Evolutionary conservation across 2,113 vertebrate species (phyloP).

Genomic region (Tenrec ecaudatus): DNA sequence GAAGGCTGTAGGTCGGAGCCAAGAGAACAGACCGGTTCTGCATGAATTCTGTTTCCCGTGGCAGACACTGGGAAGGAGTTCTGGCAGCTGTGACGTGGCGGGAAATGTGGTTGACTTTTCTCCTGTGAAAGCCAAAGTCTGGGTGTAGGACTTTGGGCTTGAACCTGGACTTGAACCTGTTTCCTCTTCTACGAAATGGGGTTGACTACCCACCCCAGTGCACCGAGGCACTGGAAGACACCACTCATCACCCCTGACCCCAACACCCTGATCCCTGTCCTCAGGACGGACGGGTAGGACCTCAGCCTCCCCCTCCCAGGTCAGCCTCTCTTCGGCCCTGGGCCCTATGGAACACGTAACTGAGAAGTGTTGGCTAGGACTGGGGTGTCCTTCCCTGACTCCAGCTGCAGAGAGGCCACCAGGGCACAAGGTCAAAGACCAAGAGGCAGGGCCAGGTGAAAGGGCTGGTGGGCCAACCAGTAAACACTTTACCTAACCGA

Average conservation of each 20-base stretch:
- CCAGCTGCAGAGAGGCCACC: not conserved
- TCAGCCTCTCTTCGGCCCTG: not conserved
- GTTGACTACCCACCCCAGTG: no score
- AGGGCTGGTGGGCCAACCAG: not conserved
- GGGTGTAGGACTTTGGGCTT: not conserved
- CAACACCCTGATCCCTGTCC: not conserved
- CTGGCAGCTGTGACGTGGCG: not conserved
- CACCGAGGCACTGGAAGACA: not conserved
- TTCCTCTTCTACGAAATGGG: not conserved
- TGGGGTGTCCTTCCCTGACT: not conserved
- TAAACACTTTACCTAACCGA: slow-evolving; percentile 25
- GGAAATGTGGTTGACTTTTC: not conserved
- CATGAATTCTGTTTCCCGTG: not conserved
- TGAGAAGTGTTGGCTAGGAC: no score
- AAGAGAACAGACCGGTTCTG: slow-evolving; percentile 34
- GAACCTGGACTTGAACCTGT: not conserved
- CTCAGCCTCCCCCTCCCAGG: not conserved
- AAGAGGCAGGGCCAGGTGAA: not conserved
- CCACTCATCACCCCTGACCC: not conserved
- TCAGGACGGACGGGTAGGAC: not conserved
- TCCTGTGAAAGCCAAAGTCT: not conserved
- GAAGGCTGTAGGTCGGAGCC: not conserved
- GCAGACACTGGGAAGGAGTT: not conserved
- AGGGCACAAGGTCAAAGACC: slow-evolving; percentile 66
- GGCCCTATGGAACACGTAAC: not conserved